Evolutionary conservation across 2,113 vertebrate genomes (phyloP).

Genomic region (Onychostoma macrolepis): DNA sequence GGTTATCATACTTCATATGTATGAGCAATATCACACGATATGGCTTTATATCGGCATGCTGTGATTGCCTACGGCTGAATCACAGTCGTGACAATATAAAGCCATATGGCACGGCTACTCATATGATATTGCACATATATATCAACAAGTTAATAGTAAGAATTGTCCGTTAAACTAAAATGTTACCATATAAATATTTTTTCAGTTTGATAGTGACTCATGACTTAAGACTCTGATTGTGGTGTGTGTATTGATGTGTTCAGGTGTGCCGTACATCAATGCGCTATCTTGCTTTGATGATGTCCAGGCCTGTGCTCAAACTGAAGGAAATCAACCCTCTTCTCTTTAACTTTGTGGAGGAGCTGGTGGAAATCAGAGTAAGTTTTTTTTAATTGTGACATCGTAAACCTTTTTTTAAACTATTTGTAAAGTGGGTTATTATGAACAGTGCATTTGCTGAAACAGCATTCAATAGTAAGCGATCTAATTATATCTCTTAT

Average conservation of each 20-base stretch:
- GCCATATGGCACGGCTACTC: too few species aligned
- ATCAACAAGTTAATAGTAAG: too few species aligned
- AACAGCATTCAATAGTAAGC: neutral
- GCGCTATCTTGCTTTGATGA: constrained; percentile 93
- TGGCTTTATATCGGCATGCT: too few species aligned
- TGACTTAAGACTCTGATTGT: neutral
- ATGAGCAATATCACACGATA: too few species aligned
- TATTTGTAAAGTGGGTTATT: neutral
- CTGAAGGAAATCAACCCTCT: constrained; percentile 94
- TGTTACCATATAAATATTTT: too few species aligned
- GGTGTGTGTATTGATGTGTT: constrained; percentile 27
- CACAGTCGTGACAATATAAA: too few species aligned
- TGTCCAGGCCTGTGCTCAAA: constrained; percentile 88
- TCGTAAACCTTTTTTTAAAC: neutral
- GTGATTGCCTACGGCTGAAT: too few species aligned
- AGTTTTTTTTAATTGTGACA: constrained; percentile 50
- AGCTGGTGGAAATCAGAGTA: constrained; percentile 96
- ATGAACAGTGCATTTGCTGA: neutral
- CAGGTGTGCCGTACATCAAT: constrained; percentile 95
- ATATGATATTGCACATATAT: too few species aligned
- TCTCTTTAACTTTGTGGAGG: constrained; percentile 97
- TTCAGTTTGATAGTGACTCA: neutral
- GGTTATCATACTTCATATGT: too few species aligned
- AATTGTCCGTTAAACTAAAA: too few species aligned
- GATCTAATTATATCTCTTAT: neutral